Percentiles rank a stretch among this genome's conserved stretches.
phyloP scores from a whole-genome alignment of 2,888 invertebrate species.

The Rhodophaea formosa region DNA sequence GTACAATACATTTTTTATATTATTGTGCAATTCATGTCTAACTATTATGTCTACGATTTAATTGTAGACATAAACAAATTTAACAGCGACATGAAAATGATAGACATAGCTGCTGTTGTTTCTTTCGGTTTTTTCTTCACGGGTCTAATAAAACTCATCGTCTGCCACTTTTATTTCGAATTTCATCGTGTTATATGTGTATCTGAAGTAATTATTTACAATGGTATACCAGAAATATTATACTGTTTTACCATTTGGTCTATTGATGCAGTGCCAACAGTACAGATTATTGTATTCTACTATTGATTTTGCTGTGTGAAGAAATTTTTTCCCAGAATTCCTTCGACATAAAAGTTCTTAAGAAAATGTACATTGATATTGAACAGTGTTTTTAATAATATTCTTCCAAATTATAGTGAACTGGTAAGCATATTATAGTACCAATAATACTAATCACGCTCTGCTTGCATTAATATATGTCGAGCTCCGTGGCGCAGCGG shows the following conservation, averaged over 20 bases:
- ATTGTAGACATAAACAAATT: not conserved
- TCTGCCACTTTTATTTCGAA: not conserved
- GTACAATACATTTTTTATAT: not conserved
- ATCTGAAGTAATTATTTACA: not conserved
- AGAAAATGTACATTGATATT: not conserved
- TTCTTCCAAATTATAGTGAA: not conserved
- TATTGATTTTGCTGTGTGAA: slow-evolving; percentile 3
- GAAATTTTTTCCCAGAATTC: not conserved
- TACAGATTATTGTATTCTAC: not conserved
- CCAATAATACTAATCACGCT: too few species aligned
- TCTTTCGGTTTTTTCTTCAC: not conserved
- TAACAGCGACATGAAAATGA: not conserved
- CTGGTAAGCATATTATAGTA: not conserved
- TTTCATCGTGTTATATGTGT: not conserved
- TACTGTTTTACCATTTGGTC: not conserved
- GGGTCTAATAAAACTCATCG: not conserved
- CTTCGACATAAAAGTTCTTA: not conserved
- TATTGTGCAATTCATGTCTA: not conserved
- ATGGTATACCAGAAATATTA: not conserved
- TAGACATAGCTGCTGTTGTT: not conserved
- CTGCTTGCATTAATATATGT: too few species aligned
- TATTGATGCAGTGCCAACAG: not conserved
- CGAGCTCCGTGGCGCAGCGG: too few species aligned
- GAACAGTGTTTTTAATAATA: slow-evolving; percentile 3
- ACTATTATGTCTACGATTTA: not conserved